Conservation (phyloP, 2,888 invertebrate genomes). For the Caenorhabditis sulstoni region DNA sequence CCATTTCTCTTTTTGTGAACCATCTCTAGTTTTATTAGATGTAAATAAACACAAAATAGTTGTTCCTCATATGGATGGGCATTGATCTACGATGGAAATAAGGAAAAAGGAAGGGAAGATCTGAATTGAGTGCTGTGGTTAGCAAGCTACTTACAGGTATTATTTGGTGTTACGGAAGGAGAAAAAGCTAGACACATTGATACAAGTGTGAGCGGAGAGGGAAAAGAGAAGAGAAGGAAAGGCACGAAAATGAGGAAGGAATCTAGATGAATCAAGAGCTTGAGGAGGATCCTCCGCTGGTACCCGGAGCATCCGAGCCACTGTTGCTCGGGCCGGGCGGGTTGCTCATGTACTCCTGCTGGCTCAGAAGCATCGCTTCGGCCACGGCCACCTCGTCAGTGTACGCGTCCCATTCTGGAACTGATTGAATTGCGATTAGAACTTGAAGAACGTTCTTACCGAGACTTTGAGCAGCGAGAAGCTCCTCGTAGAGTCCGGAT, state of each 20-base stretch:
- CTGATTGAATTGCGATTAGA: not conserved
- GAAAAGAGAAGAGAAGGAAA: not conserved
- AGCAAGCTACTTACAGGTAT: not conserved
- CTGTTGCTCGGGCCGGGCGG: slow-evolving; percentile 17
- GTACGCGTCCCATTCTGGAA: slow-evolving; percentile 1
- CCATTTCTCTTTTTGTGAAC: slow-evolving; percentile 6
- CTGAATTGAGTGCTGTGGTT: not conserved
- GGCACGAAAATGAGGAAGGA: not conserved
- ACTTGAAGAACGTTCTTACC: slow-evolving; percentile 16
- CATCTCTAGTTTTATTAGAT: slow-evolving; percentile 12
- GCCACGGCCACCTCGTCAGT: slow-evolving; percentile 70
- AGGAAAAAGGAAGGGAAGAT: not conserved
- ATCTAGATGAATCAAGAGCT: not conserved
- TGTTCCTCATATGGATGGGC: not conserved
- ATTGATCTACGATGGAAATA: not conserved
- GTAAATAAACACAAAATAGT: slow-evolving; percentile 26
- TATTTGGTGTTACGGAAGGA: no score
- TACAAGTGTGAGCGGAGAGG: not conserved
- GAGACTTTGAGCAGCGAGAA: slow-evolving; percentile 63
- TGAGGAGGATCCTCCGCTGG: not conserved
- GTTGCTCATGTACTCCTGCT: slow-evolving; percentile 66
- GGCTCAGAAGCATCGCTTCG: slow-evolving; percentile 73
- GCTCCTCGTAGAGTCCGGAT: slow-evolving; percentile 71
- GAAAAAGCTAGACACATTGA: no score
- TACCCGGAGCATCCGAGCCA: not conserved